A percentile compares a stretch with the other conserved stretches of the same genome.
These are phyloP conservation scores for Anarhynchus alexandrinus DNA, from an alignment of 2,113 vertebrate species.

Conservation along the genomic window DNA sequence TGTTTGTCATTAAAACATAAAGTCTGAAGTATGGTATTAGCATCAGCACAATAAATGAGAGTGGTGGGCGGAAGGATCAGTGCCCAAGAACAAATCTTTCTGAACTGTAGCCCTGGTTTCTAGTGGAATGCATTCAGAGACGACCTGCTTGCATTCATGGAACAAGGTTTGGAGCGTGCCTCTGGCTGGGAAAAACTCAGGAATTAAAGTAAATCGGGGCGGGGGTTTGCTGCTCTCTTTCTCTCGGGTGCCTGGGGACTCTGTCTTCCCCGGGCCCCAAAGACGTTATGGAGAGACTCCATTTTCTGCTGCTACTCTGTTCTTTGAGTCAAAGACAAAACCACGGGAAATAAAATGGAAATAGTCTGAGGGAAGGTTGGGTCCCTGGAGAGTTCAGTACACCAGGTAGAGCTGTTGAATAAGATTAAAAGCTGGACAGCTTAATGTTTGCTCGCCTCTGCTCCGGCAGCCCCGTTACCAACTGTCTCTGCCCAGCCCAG, in stretches of 20 bases:
- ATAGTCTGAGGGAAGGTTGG: neutral
- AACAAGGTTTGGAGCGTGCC: neutral
- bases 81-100: neutral
- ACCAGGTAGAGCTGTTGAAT: neutral
- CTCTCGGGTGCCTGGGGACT: neutral
- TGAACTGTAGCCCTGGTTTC: neutral
- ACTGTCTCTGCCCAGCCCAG: neutral
- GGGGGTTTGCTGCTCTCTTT: neutral
- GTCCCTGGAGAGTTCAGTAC: neutral
- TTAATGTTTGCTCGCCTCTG: neutral
- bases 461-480: neutral
- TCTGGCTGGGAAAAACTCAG: neutral
- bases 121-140: neutral
- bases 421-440: neutral
- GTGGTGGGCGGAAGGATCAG: neutral
- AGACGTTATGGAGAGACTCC: neutral
- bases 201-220: neutral
- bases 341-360: neutral
- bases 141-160: neutral
- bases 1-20: constrained; percentile 25
- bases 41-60: neutral
- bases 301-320: neutral
- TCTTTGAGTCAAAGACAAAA: neutral
- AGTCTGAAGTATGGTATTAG: neutral
- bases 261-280: neutral